Conservation (phyloP, 2,888 invertebrate species). For the Pilophorus perplexus region DNA sequence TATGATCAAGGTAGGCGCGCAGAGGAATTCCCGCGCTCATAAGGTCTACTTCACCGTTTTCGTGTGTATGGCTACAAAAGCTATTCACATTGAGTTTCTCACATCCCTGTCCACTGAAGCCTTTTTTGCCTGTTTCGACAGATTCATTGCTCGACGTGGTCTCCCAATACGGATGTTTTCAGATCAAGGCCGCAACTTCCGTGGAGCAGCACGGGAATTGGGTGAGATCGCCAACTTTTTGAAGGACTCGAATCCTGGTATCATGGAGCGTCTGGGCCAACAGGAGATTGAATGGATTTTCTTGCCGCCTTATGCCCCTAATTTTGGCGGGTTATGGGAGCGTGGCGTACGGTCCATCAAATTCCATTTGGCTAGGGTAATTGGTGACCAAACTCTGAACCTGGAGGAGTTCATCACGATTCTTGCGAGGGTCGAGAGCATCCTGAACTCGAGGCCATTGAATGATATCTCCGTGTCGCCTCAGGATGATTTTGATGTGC, state of each 20-base stretch:
- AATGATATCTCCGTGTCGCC: not conserved
- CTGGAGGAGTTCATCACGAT: slow-evolving; percentile 36
- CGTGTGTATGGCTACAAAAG: no score
- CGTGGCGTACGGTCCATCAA: slow-evolving; percentile 13
- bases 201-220: slow-evolving; percentile 47
- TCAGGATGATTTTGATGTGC: not conserved
- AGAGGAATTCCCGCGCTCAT: not conserved
- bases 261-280: not conserved
- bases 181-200: no score
- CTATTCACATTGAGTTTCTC: not conserved
- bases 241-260: no score
- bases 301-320: slow-evolving; percentile 48
- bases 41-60: not conserved
- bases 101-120: not conserved
- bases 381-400: slow-evolving; percentile 17
- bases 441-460: slow-evolving; percentile 23
- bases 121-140: slow-evolving; percentile 44
- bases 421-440: slow-evolving; percentile 16
- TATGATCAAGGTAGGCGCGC: not conserved
- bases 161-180: no score
- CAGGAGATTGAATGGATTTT: slow-evolving; percentile 20
- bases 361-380: no score
- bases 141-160: no score
- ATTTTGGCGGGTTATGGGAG: no score
- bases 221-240: slow-evolving; percentile 13